Evolutionary conservation across 2,113 vertebrate genomes (phyloP), one percentile per base, ranked within the genome.

Genomic region (Solenodon paradoxus): DNA sequence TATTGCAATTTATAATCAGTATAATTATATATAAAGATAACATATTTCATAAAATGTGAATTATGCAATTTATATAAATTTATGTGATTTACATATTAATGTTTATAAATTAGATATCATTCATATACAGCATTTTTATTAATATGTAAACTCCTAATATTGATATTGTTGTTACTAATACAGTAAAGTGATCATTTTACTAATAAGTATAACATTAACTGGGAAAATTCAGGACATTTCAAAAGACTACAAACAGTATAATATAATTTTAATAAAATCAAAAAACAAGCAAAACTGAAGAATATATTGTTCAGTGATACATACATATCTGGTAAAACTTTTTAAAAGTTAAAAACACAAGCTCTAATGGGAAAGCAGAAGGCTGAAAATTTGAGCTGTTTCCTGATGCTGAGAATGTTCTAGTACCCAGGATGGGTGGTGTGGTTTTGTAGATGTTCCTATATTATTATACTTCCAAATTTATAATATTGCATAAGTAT

Each of bases 191-290:
- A 47, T 8, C n/a, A 84, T 77, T 55, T 84, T 93, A 53, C 35
- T 77, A 77, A 93, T 38, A 88, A 79, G 87, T 63, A 47, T 53
- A 64, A 69, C 26, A 17, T 61, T 94, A 85, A 91, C 17, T 84
- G 45, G 24, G 2, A 10, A 35, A 88, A 87, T 75, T 16, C 15
- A 88, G 20, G 53, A 53, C 47, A 3, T 88, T 13, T 77, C 51
- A 75, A 51, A 63, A 90, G 40, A 49, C 22, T 74, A 47, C 15
- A 47, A 49, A 53, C 1, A 61, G 11, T 72, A 75, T 26, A 35
- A 68, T 64, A 16, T 55, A 8, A 88, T 88, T 96, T 80, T 94
- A 84, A 66, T 53, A 68, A 95, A 88, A 68, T 20, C 7, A 42
- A 40, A 81, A 95, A 13, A 57, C 7, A 77, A 90, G 9, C 9